Evolutionary conservation across 2,797 vertebrate genomes (phyloP), one percentile per base, ranked within the genome.

Genomic region (Decapterus maruadsi): DNA sequence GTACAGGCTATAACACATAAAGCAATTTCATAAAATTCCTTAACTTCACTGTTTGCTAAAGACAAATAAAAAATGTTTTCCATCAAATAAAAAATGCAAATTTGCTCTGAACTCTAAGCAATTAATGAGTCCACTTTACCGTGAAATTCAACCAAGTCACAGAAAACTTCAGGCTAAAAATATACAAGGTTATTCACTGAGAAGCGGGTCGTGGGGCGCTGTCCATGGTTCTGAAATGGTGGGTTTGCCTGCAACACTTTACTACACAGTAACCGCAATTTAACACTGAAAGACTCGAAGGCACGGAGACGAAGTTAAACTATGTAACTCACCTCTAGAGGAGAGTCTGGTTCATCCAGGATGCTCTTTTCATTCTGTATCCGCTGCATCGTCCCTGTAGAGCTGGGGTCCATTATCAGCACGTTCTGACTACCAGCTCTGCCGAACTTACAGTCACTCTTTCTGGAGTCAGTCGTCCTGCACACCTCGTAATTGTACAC

Each of bases 131-230:
- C 8, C 3, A 3, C 19, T 50, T n/a, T 9, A 0, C 3, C 46
- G n/a, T 9, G 8, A 8, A 50, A 50, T n/a, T 2, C 46, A 50
- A 10, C 19, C 17, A 50, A n/a, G 46, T n/a, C 7, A 50, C n/a
- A 50, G 8, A 4, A n/a, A n/a, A 19, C 2, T 9, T 4, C 7
- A 9, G n/a, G 19, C n/a, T 50, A 19, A 45, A 17, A 46, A 46
- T 4, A 9, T 19, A 48, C 2, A 6, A 19, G 4, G 6, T 7
- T 2, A 48, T 9, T 19, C 17, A 48, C 1, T 48, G 12, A 34
- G 6, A 43, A 5, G 1, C 3, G 17, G 13, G 6, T 3, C 4
- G 19, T 69, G 66, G 56, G 72, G 91, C 90, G 61, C 75, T 92
- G 72, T 95, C 87, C 0, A 8, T 31, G 45, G 45, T 65, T 8